Percentiles rank a stretch among this genome's conserved stretches.
These are phyloP conservation scores for Dynastes maya DNA, from an alignment of 2,888 invertebrate genomes.

Conservation along the genomic window DNA sequence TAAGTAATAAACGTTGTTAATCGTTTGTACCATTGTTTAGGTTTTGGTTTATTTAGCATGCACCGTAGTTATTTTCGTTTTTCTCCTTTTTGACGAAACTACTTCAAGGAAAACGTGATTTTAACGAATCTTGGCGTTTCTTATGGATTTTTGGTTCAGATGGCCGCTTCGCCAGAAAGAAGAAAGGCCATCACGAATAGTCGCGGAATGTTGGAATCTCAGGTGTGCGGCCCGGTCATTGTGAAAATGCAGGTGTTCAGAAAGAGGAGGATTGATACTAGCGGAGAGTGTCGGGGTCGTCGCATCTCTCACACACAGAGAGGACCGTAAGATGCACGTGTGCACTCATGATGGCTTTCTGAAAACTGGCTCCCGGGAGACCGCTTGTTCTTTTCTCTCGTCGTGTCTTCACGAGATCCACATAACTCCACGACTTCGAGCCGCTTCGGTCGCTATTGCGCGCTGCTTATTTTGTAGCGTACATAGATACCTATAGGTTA, in stretches of 20 bases:
- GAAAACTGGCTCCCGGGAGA: constrained; percentile 62
- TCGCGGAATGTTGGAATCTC: constrained; percentile 67
- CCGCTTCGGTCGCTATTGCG: constrained; percentile 20
- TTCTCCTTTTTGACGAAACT: not conserved
- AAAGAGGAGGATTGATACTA: constrained; percentile 51
- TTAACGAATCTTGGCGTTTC: constrained; percentile 31
- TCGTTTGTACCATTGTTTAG: no score
- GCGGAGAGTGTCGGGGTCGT: constrained; percentile 45
- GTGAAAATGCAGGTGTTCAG: constrained; percentile 68
- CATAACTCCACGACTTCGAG: constrained; percentile 56
- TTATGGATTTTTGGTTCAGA: constrained; percentile 47
- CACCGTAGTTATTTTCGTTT: not conserved
- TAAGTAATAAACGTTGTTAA: no score
- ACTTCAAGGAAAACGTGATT: constrained; percentile 19
- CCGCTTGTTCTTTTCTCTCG: constrained; percentile 52
- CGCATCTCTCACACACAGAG: constrained; percentile 48
- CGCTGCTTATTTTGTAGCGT: constrained; percentile 27
- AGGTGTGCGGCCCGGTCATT: constrained; percentile 66
- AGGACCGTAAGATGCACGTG: constrained; percentile 63
- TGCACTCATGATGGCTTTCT: constrained; percentile 60
- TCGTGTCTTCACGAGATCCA: constrained; percentile 57
- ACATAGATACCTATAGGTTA: constrained; percentile 7
- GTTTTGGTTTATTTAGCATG: no score
- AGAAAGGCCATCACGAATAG: constrained; percentile 47
- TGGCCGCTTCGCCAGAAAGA: constrained; percentile 24